Evolutionary conservation across 2,888 invertebrate genomes (phyloP).

Genomic region (Congeria kusceri): DNA sequence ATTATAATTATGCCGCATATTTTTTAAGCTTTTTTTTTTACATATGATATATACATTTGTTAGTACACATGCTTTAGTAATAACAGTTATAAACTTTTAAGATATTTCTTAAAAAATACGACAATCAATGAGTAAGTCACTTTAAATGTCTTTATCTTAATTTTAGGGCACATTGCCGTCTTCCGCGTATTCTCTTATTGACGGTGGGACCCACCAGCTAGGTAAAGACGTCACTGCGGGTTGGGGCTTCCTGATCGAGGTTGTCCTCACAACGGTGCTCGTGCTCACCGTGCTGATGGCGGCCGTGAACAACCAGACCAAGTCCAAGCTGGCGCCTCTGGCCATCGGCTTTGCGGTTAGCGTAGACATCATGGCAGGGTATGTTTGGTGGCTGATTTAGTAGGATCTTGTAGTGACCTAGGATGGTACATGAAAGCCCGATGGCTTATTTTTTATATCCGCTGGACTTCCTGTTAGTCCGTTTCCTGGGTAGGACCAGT

Average conservation of each 20-base stretch:
- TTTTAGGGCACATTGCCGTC: constrained; percentile 61
- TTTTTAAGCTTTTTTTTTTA: too few relatives aligned
- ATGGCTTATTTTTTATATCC: too few relatives aligned
- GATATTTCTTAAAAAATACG: too few relatives aligned
- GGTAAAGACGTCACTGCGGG: constrained; percentile 60
- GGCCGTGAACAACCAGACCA: constrained; percentile 82
- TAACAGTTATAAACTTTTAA: too few relatives aligned
- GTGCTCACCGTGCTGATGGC: constrained; percentile 84
- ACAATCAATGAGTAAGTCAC: too few relatives aligned
- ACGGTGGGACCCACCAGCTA: constrained; percentile 63
- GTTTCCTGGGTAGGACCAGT: too few relatives aligned
- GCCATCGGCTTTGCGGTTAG: constrained; percentile 85
- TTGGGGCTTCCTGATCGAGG: constrained; percentile 75
- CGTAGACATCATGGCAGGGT: constrained; percentile 84
- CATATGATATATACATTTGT: too few relatives aligned
- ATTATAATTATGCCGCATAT: too few relatives aligned
- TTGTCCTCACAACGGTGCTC: constrained; percentile 75
- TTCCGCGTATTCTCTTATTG: constrained; percentile 36
- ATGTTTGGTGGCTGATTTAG: constrained; percentile 18
- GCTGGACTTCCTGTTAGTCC: too few relatives aligned
- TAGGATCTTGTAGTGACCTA: too few relatives aligned
- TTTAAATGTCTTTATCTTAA: background rate
- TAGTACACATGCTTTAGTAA: too few relatives aligned
- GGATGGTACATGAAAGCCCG: too few relatives aligned
- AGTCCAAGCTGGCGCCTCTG: constrained; percentile 81